Base-by-base conservation (phyloP, 2,888 invertebrate genomes). In the Chirona hameri region DNA sequence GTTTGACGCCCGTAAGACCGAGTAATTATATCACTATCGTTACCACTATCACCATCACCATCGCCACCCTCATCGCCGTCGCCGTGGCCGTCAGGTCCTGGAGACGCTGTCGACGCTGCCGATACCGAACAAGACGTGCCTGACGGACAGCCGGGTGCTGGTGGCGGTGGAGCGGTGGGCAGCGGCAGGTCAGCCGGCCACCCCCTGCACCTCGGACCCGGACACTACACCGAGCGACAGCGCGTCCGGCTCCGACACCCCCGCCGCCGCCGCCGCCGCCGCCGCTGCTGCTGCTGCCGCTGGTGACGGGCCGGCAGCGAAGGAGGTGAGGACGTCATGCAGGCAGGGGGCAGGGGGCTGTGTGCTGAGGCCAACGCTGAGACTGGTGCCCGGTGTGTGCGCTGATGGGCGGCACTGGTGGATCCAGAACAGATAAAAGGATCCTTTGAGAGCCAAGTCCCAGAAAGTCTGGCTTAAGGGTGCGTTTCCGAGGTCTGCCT, bases 111-210 rank as follows among this genome's bases (percentile, higher is more conserved):
- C 93, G 85, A 91, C 93, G 39, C 90, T 99, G 85, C 98, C 98
- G 18, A 96, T 99, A 85, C 93, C 95, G 4, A 97, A 98, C 88
- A 96, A 95, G 89, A 96, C 96, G 0, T 93, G 96, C 91, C 90
- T 99, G 15, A 93, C 94, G 86, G 98, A 98, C 87, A 96, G 95
- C 86, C 95, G 97, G 86, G 94, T 99, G 85, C 91, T 95, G 86
- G 90, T 92, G 48, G 92, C 94, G 24, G 93, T 98, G 31, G 93
- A 96, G 87, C 92, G 93, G 85, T 98, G 98, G 97, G 91, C 93
- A 7, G 84, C 83, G 81, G 84, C 79, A 82, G 80, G 60, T n/a
- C 60, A 60, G 60, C 60, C 60, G 60, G 60, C 60, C 60, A 60
- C 48, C 12, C 39, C 79, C 79, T 5, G 27, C 46, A 79, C 79